These are phyloP conservation scores for Parnassius glacialis DNA, from an alignment of 2,888 invertebrate species.

Conservation along the genomic window DNA sequence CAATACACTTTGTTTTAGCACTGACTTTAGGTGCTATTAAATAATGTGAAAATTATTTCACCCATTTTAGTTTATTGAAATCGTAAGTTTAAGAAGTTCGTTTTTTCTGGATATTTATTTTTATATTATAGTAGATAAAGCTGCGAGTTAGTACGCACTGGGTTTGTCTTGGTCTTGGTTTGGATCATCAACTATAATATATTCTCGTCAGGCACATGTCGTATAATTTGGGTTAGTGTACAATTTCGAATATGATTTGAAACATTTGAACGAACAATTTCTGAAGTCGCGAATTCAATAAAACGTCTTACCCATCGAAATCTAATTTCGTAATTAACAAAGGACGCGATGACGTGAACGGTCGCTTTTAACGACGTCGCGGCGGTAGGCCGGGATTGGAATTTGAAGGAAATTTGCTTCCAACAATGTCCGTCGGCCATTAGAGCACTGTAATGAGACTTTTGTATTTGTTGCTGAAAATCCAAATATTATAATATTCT, in stretches of 20 bases:
- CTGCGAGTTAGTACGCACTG: too few species aligned
- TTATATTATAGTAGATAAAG: too few species aligned
- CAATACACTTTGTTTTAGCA: too few species aligned
- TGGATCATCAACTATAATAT: too few species aligned
- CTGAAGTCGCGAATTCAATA: background rate
- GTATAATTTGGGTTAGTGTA: too few species aligned
- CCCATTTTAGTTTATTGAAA: too few species aligned
- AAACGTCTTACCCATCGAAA: slow-evolving; percentile 1
- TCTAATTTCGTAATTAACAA: slow-evolving; percentile 4
- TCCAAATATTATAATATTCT: background rate
- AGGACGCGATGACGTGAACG: slow-evolving; percentile 20
- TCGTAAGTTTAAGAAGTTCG: too few species aligned
- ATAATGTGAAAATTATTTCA: too few species aligned
- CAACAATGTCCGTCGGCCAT: slow-evolving; percentile 21
- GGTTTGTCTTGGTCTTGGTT: too few species aligned
- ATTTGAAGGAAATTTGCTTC: slow-evolving; percentile 25
- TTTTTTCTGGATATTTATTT: too few species aligned
- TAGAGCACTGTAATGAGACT: slow-evolving; percentile 4
- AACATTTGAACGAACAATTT: background rate
- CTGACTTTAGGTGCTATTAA: too few species aligned
- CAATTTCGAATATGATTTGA: background rate
- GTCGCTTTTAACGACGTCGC: slow-evolving; percentile 19
- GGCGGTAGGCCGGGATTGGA: slow-evolving; percentile 16
- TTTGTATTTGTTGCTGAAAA: background rate
- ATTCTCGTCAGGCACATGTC: too few species aligned